Evolutionary conservation across 2,888 invertebrate species (phyloP).

Genomic region (Oligia fasciuncula): DNA sequence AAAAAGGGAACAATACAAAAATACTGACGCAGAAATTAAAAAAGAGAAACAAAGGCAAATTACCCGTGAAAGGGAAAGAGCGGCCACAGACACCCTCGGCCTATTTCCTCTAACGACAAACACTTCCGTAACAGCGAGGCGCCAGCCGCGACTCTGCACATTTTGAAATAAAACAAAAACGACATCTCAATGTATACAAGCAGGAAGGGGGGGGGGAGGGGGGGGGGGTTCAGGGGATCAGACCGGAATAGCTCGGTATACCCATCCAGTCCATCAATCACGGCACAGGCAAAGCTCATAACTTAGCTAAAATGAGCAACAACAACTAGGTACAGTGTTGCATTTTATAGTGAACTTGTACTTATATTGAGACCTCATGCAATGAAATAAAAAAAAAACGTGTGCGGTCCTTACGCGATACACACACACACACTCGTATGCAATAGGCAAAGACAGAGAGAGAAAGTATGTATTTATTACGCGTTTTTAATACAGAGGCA

Average conservation of each 20-base stretch:
- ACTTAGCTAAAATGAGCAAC: slow-evolving; percentile 2
- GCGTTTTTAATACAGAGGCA: too few species aligned
- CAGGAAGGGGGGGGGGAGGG: too few species aligned
- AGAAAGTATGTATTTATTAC: too few species aligned
- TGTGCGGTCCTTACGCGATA: too few species aligned
- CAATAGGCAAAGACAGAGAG: too few species aligned
- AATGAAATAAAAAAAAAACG: not conserved
- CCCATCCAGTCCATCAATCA: not conserved
- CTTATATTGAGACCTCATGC: not conserved
- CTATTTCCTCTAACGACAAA: slow-evolving; percentile 79
- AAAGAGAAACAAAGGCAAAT: slow-evolving; percentile 85
- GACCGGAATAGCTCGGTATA: too few species aligned
- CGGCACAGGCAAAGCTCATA: not conserved
- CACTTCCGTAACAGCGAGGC: slow-evolving; percentile 67
- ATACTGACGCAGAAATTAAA: slow-evolving; percentile 84
- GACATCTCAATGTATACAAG: not conserved
- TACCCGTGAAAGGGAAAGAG: slow-evolving; percentile 79
- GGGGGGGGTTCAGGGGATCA: too few species aligned
- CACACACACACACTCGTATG: too few species aligned
- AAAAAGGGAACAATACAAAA: slow-evolving; percentile 79
- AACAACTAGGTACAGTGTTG: not conserved
- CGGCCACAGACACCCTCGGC: slow-evolving; percentile 70
- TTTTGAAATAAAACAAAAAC: slow-evolving; percentile 44
- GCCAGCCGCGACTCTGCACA: slow-evolving; percentile 32
- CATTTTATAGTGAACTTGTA: not conserved